A percentile compares a stretch with the other conserved stretches of the same genome.
phyloP scores from a whole-genome alignment of 1,140 invertebrate genomes.

The Apolygus lucorum region DNA sequence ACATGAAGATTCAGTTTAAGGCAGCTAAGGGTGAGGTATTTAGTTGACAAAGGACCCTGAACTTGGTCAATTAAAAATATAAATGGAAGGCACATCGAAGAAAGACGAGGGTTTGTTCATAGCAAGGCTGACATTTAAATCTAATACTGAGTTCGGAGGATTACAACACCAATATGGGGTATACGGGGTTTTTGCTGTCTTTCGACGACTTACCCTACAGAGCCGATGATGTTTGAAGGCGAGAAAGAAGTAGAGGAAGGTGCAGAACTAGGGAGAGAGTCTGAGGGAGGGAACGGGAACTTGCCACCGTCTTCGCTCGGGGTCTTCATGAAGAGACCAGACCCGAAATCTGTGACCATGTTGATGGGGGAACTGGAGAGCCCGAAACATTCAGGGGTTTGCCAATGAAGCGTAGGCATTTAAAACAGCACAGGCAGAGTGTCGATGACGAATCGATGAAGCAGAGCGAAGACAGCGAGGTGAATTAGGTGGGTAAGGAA shows the following conservation, averaged over 20 bases:
- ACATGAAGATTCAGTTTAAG: too few relatives aligned
- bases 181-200: conserved; percentile 11
- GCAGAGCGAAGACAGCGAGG: background rate
- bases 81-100: too few relatives aligned
- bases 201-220: conserved; percentile 34
- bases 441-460: background rate
- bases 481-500: background rate
- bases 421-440: conserved; percentile 13
- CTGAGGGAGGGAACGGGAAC: conserved; percentile 41
- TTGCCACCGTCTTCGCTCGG: conserved; percentile 68
- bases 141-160: background rate
- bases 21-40: too few relatives aligned
- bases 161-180: background rate
- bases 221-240: conserved; percentile 35
- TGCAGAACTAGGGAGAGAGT: conserved; percentile 30
- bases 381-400: too few relatives aligned
- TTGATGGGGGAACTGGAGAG: conserved; percentile 72
- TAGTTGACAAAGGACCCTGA: too few relatives aligned
- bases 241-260: conserved; percentile 30
- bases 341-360: conserved; percentile 77
- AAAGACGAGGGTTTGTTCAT: too few relatives aligned
- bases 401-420: too few relatives aligned
- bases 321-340: conserved; percentile 68
- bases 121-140: too few relatives aligned
- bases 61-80: too few relatives aligned